Base-by-base conservation (phyloP, 64 coral and sea anemone genomes). In the Montipora capricornis region DNA sequence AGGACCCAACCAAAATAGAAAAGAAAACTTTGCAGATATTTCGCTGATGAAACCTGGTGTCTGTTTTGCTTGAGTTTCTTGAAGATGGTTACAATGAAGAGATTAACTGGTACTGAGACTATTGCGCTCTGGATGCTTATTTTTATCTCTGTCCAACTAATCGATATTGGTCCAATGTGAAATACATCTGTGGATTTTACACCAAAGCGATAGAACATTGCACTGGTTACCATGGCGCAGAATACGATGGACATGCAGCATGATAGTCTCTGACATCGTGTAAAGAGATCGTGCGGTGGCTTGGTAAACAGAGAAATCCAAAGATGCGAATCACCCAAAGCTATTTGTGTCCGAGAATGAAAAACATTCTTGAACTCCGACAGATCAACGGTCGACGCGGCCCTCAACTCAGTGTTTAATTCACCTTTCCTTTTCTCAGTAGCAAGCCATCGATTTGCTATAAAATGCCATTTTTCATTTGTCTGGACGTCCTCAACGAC, bases 171-270 rank as follows among this genome's bases (percentile, higher is more conserved):
- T 8, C 95, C 95, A 64, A 97, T 73, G 5, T 90, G 49, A 82
- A 97, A 91, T 46, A 77, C n/a, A 44, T 94, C 89, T 2, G 47
- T 81, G 37, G 91, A 26, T 46, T 94, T 62, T 22, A 77, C 89
- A 46, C 89, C 95, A 80, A 97, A 50, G 49, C 94, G 82, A 68
- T 94, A 97, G 78, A 97, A 97, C 92, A 97, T 89, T 1, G 95
- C 95, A n/a, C 91, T 91, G 4, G 95, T 87, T 68, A 97, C 68
- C 95, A 97, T 97, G 3, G 92, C 83, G 59, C 86, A 76, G 4
- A 97, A 91, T 1, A 94, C 81, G 17, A 97, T 94, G 51, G 89
- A 94, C 71, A 94, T 45, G 15, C 92, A 97, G 77, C 92, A 97
- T 13, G 95, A 88, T 16, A 97, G 66, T 4, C 95, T 93, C 50